phyloP scores from a whole-genome alignment of 1,140 invertebrate genomes.

The Trichomalopsis sarcophagae region DNA sequence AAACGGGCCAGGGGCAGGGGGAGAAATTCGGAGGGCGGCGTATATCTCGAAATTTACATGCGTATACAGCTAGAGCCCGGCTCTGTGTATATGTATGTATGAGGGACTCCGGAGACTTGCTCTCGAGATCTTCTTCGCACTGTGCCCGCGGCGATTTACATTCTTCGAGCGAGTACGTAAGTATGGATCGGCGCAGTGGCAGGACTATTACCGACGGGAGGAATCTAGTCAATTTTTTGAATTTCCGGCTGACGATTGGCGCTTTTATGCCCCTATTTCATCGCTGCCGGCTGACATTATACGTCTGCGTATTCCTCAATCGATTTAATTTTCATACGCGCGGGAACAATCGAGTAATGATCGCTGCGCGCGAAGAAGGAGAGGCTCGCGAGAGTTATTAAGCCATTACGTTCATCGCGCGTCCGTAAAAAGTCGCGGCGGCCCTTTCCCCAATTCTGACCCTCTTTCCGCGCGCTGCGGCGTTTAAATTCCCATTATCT shows the following conservation, averaged over 20 bases:
- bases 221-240: background rate
- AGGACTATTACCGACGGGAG: background rate
- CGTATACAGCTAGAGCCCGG: background rate
- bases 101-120: background rate
- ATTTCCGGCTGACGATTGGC: background rate
- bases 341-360: background rate
- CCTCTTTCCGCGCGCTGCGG: background rate
- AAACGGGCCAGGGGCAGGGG: background rate
- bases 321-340: background rate
- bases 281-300: no score
- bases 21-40: background rate
- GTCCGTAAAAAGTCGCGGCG: conserved; percentile 13
- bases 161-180: background rate
- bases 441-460: background rate
- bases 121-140: background rate
- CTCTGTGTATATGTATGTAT: background rate
- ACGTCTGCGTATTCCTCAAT: no score
- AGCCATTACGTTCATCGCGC: conserved; percentile 34
- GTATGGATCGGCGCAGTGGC: background rate
- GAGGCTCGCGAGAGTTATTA: conserved; percentile 36
- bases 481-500: conserved; percentile 49
- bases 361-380: background rate
- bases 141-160: conserved; percentile 9
- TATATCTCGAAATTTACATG: conserved; percentile 6
- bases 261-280: background rate